A percentile compares a stretch with the other conserved stretches of the same genome.
phyloP scores from a whole-genome alignment of 2,797 vertebrate species.

The Xiphorhynchus erythropygius region DNA sequence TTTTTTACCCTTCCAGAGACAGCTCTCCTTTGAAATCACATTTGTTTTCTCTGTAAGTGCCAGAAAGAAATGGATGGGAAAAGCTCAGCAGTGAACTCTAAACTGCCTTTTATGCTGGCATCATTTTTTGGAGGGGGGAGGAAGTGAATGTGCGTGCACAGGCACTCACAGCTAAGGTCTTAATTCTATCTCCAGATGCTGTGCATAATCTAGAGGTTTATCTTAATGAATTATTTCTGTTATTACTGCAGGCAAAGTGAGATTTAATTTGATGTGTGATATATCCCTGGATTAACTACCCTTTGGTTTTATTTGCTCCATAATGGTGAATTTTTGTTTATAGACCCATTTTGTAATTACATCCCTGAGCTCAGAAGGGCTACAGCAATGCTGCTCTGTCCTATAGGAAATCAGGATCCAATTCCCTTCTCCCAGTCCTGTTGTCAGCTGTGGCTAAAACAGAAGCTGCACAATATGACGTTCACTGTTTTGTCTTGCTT shows the following conservation, averaged over 20 bases:
- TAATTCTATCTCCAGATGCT: conserved; percentile 71
- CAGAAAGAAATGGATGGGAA: conserved; percentile 2
- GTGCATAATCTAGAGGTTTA: conserved; percentile 72
- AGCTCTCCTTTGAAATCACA: conserved; percentile 27
- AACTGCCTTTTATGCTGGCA: conserved; percentile 15
- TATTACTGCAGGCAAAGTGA: conserved; percentile 71
- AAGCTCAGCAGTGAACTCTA: neutral
- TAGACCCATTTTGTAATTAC: conserved; percentile 70
- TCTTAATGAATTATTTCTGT: conserved; percentile 74
- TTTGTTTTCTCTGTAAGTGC: conserved; percentile 40
- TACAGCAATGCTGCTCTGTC: neutral
- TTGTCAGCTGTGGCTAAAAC: conserved; percentile 49
- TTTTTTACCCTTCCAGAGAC: conserved; percentile 46
- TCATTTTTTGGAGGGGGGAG: conserved; percentile 27
- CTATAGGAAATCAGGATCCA: conserved; percentile 48
- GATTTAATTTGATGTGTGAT: conserved; percentile 73
- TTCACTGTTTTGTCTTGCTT: conserved; percentile 27
- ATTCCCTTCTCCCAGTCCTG: conserved; percentile 51
- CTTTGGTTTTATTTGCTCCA: conserved; percentile 67
- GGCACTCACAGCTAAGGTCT: conserved; percentile 52
- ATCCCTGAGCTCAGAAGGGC: conserved; percentile 51
- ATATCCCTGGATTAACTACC: conserved; percentile 70
- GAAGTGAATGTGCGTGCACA: neutral
- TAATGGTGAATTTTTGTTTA: conserved; percentile 69
- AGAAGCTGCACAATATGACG: conserved; percentile 44